These are phyloP conservation scores for Helostoma temminkii DNA, from an alignment of 2,797 vertebrate species.

Conservation along the genomic window DNA sequence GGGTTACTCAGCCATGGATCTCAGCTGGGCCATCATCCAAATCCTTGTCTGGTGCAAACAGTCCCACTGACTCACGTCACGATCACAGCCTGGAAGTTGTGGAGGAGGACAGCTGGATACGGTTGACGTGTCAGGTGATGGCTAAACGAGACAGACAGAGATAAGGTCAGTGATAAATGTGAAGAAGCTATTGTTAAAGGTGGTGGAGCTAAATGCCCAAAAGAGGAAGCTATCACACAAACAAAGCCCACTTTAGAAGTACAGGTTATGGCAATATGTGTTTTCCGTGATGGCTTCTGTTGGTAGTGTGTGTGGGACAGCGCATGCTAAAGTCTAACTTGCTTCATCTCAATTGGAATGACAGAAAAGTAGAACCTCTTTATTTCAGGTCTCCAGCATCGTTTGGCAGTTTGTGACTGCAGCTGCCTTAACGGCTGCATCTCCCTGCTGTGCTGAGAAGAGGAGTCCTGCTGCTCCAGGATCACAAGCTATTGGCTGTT, in stretches of 20 bases:
- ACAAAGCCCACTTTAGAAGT: not conserved
- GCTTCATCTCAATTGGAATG: not conserved
- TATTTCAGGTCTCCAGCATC: not conserved
- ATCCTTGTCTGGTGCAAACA: conserved; percentile 2
- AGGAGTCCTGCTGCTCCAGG: conserved; percentile 49
- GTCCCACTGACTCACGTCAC: not conserved
- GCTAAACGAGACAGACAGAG: conserved; percentile 15
- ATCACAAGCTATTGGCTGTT: conserved; percentile 40
- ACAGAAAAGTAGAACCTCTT: conserved; percentile 21
- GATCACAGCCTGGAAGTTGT: conserved; percentile 8
- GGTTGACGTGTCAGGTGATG: conserved; percentile 6
- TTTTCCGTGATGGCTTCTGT: not conserved
- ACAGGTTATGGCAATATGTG: not conserved
- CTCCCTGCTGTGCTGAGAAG: conserved; percentile 30
- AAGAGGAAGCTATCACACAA: conserved; percentile 1
- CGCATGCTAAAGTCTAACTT: conserved; percentile 14
- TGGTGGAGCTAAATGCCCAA: not conserved
- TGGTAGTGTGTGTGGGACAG: not conserved
- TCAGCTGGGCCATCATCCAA: conserved; percentile 11
- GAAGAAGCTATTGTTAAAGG: not conserved
- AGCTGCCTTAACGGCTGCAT: conserved; percentile 18
- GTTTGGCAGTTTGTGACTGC: conserved; percentile 7
- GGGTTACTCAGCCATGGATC: not conserved
- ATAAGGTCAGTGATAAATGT: conserved; percentile 7
- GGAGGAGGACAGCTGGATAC: conserved; percentile 21